Conservation (phyloP, 2,888 invertebrate species). For the Sylvicola fuscatus region DNA sequence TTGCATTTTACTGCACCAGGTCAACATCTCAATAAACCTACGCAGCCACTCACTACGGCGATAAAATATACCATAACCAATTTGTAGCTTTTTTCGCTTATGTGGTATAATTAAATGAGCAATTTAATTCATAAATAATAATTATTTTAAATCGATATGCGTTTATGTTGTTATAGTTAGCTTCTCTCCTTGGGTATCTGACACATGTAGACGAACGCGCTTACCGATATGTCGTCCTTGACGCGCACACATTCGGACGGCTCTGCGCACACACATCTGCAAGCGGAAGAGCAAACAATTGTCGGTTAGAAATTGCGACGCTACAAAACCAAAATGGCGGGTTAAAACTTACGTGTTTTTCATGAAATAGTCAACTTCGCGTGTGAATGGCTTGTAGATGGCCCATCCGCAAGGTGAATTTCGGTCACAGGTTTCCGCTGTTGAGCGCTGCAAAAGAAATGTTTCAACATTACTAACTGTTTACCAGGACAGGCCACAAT, state of each 20-base stretch:
- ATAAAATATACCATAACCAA: no score
- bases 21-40: no score
- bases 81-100: no score
- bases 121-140: no score
- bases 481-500: no score
- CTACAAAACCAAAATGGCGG: background rate
- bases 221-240: background rate
- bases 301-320: background rate
- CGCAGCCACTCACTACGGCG: no score
- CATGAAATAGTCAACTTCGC: slow-evolving; percentile 30
- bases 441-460: no score
- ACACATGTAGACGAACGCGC: background rate
- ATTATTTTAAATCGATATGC: no score
- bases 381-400: slow-evolving; percentile 26
- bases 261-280: background rate
- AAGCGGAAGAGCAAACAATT: background rate
- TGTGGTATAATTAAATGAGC: no score
- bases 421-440: background rate
- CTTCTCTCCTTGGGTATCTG: background rate
- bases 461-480: no score
- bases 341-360: slow-evolving; percentile 36
- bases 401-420: slow-evolving; percentile 15
- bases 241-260: background rate
- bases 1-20: no score
- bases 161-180: no score